Percentiles rank a stretch among this genome's conserved stretches.
These are phyloP conservation scores for Malthinus seriepunctatus DNA, from an alignment of 2,888 invertebrate genomes.

Conservation along the genomic window DNA sequence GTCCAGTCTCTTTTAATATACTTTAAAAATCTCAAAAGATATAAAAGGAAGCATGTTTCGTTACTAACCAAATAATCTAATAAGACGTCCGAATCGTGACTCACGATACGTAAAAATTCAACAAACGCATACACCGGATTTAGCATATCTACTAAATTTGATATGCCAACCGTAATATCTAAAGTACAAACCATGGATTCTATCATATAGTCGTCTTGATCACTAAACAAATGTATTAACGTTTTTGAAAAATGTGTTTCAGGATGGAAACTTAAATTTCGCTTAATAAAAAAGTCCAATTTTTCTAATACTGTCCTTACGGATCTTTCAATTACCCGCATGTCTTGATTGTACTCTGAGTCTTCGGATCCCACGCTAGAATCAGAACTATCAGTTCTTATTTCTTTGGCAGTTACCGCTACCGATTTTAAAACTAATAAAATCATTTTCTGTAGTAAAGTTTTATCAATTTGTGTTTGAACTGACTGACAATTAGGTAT, in stretches of 20 bases:
- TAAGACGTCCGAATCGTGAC: constrained; percentile 78
- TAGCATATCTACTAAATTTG: constrained; percentile 78
- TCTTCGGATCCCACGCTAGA: constrained; percentile 84
- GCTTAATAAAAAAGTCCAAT: constrained; percentile 80
- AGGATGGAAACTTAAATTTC: constrained; percentile 81
- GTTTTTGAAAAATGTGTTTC: constrained; percentile 87
- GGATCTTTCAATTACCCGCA: constrained; percentile 84
- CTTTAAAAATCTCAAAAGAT: constrained; percentile 81
- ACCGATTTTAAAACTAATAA: constrained; percentile 86
- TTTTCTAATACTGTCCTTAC: constrained; percentile 82
- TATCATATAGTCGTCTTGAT: constrained; percentile 89
- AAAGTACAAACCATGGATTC: constrained; percentile 91
- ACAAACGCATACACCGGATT: constrained; percentile 87
- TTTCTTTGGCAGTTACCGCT: constrained; percentile 88
- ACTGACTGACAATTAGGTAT: constrained; percentile 46
- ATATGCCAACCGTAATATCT: constrained; percentile 85
- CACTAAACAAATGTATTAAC: constrained; percentile 84
- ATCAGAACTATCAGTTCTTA: constrained; percentile 80
- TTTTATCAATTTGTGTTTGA: constrained; percentile 65
- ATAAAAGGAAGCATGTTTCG: constrained; percentile 87
- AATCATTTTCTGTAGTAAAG: constrained; percentile 83
- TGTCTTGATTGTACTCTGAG: constrained; percentile 85
- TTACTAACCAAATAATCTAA: constrained; percentile 86
- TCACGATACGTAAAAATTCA: constrained; percentile 82
- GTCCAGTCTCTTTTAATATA: constrained; percentile 83